These are phyloP conservation scores for Argentina silus DNA, from an alignment of 2,797 vertebrate species.

Conservation along the genomic window DNA sequence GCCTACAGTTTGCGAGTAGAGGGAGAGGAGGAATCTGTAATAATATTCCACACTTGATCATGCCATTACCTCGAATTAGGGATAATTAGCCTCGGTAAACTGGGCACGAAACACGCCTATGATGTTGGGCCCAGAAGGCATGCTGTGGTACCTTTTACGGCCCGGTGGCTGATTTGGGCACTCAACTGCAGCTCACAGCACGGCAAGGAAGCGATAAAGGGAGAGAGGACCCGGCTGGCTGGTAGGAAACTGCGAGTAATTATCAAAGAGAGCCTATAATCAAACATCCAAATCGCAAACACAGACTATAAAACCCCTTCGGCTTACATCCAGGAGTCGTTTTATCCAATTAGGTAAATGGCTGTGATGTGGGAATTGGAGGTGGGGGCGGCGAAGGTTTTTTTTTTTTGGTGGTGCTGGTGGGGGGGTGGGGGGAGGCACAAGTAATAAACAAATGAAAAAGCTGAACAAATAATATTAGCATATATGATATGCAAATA, in stretches of 20 bases:
- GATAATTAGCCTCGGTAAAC: slow-evolving; percentile 81
- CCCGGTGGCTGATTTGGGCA: slow-evolving; percentile 74
- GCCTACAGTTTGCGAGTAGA: slow-evolving; percentile 63
- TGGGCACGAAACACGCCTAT: slow-evolving; percentile 76
- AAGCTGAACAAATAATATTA: slow-evolving; percentile 56
- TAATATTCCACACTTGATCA: slow-evolving; percentile 78
- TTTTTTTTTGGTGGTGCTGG: neutral
- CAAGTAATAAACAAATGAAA: slow-evolving; percentile 64
- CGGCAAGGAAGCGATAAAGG: slow-evolving; percentile 28
- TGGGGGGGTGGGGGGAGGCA: slow-evolving; percentile 24
- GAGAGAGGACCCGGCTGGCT: slow-evolving; percentile 57
- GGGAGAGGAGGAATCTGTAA: slow-evolving; percentile 71
- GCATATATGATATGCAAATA: neutral
- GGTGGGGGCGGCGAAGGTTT: slow-evolving; percentile 5
- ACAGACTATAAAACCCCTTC: slow-evolving; percentile 76
- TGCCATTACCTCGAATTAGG: slow-evolving; percentile 78
- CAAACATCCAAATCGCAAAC: slow-evolving; percentile 82
- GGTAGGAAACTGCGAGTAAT: slow-evolving; percentile 78
- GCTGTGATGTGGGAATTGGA: slow-evolving; percentile 71
- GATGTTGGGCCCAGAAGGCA: slow-evolving; percentile 78
- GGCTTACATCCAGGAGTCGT: slow-evolving; percentile 79
- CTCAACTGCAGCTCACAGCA: slow-evolving; percentile 70
- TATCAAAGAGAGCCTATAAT: slow-evolving; percentile 82
- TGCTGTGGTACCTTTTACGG: slow-evolving; percentile 77
- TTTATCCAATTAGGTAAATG: slow-evolving; percentile 84